A percentile compares a stretch with the other conserved stretches of the same genome.
These are phyloP conservation scores for Actinemys pallida DNA, from an alignment of 2,113 vertebrate species.

Conservation along the genomic window DNA sequence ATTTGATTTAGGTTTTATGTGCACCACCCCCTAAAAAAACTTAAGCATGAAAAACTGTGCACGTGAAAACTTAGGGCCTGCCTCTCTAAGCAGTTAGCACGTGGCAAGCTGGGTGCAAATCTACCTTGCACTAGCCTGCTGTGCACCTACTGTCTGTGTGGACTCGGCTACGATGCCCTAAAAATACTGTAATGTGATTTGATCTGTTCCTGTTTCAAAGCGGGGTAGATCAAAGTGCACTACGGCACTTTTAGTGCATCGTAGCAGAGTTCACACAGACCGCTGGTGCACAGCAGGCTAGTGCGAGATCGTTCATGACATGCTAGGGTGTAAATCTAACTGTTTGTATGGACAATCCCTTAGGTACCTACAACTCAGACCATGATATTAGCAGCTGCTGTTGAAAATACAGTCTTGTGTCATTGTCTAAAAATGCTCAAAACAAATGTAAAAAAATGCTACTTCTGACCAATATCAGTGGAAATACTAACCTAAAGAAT, in stretches of 20 bases:
- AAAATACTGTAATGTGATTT: not conserved
- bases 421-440: conserved; percentile 60
- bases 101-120: too few species aligned
- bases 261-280: not conserved
- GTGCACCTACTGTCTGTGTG: not conserved
- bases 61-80: not conserved
- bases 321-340: not conserved
- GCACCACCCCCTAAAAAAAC: not conserved
- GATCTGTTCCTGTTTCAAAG: not conserved
- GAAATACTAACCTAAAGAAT: conserved; percentile 56
- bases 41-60: not conserved
- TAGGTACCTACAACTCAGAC: conserved; percentile 18
- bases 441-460: conserved; percentile 64
- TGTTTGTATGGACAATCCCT: rapidly evolving
- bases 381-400: conserved; percentile 60
- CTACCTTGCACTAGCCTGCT: not conserved
- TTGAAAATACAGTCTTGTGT: conserved; percentile 11
- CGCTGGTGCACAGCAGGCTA: not conserved
- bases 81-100: not conserved
- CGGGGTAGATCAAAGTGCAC: not conserved
- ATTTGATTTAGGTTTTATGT: rapidly evolving
- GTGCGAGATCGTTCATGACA: too few species aligned
- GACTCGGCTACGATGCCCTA: not conserved
- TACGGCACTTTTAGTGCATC: not conserved
- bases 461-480: conserved; percentile 3